A percentile compares a stretch with the other conserved stretches of the same genome.
These are phyloP conservation scores for Brachyhypopomus gauderio DNA, from an alignment of 2,113 vertebrate species.

Conservation along the genomic window DNA sequence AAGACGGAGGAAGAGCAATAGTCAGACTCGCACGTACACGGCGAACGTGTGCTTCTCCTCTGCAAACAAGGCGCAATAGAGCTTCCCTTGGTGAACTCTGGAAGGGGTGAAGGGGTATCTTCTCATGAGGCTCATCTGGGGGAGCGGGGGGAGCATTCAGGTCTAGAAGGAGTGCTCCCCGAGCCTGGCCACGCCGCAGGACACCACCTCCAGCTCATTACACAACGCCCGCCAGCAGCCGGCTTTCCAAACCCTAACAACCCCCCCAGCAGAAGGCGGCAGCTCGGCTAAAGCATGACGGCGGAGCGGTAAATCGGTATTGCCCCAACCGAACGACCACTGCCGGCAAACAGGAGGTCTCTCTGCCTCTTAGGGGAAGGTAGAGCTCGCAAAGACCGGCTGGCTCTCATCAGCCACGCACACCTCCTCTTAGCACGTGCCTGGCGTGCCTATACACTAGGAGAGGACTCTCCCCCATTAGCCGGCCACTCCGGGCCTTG, in stretches of 20 bases:
- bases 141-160: background rate
- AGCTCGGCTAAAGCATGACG: constrained; percentile 47
- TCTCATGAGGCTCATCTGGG: background rate
- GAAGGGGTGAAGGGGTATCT: background rate
- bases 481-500: constrained; percentile 58
- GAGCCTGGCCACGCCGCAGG: background rate
- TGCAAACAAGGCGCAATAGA: background rate
- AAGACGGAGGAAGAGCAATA: background rate
- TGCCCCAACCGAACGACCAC: constrained; percentile 49
- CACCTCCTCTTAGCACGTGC: constrained; percentile 41
- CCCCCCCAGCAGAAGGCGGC: constrained; percentile 49
- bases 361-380: constrained; percentile 11
- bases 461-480: constrained; percentile 54
- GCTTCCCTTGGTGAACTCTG: background rate
- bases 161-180: background rate
- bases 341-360: constrained; percentile 24
- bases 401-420: constrained; percentile 21
- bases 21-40: constrained; percentile 1
- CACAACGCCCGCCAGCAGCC: constrained; percentile 24
- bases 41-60: background rate
- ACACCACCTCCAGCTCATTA: constrained; percentile 31
- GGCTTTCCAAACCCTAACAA: constrained; percentile 53
- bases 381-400: no score
- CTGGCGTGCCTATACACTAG: constrained; percentile 31
- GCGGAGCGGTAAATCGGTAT: constrained; percentile 47